A percentile compares a stretch with the other conserved stretches of the same genome.
Conservation (phyloP, 2,888 invertebrate species). For the Microplitis manilae region DNA sequence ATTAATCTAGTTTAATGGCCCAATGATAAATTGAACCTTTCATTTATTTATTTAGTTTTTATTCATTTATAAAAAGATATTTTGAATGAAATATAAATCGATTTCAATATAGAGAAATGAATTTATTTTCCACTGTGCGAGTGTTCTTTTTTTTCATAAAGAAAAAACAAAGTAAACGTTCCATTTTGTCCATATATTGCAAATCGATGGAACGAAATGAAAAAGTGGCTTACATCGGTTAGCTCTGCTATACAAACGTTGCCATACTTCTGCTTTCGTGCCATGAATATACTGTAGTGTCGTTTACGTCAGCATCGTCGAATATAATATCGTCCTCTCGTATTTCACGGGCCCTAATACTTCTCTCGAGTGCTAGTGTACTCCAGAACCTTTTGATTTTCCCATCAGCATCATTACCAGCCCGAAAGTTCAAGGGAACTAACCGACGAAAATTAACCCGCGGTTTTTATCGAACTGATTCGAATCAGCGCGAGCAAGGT, state of each 20-base stretch:
- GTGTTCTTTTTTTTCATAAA: not conserved
- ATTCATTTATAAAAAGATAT: not conserved
- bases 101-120: constrained; percentile 3
- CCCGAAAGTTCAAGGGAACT: not conserved
- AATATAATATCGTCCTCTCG: constrained; percentile 53
- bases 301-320: constrained; percentile 41
- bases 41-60: not conserved
- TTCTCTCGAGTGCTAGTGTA: not conserved
- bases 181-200: constrained; percentile 21
- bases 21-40: not conserved
- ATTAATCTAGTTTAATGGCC: not conserved
- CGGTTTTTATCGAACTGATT: too few relatives aligned
- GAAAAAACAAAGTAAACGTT: constrained; percentile 32
- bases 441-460: too few relatives aligned
- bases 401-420: not conserved
- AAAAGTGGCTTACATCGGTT: constrained; percentile 31
- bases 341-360: constrained; percentile 52
- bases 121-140: constrained; percentile 10
- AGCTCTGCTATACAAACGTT: constrained; percentile 3
- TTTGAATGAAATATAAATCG: not conserved
- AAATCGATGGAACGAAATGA: constrained; percentile 29
- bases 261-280: constrained; percentile 5
- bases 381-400: not conserved
- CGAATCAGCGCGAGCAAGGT: too few relatives aligned
- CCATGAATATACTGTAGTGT: constrained; percentile 44